Evolutionary conservation across 2,888 invertebrate genomes (phyloP).

Genomic region (Rotaria sp.): DNA sequence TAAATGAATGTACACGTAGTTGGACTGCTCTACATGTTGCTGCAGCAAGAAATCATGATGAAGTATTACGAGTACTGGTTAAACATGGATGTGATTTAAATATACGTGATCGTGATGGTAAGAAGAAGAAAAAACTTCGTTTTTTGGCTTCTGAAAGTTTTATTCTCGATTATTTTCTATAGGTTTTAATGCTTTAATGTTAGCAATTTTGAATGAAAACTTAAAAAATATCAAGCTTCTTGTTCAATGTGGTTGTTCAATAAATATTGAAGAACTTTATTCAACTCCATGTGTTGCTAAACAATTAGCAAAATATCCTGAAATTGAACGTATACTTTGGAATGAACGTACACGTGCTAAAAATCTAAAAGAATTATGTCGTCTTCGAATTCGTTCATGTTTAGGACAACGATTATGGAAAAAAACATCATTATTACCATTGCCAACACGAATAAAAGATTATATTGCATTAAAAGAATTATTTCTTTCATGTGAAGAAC

Average conservation of each 20-base stretch:
- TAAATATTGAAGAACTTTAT: slow-evolving; percentile 16
- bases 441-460: slow-evolving; percentile 48
- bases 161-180: neutral
- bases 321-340: slow-evolving; percentile 21
- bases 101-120: slow-evolving; percentile 30
- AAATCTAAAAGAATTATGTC: slow-evolving; percentile 39
- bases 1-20: slow-evolving; percentile 35
- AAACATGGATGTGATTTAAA: slow-evolving; percentile 34
- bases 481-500: slow-evolving; percentile 5
- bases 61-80: neutral
- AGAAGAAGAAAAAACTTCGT: too few relatives aligned
- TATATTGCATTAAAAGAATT: slow-evolving; percentile 48
- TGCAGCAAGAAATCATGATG: slow-evolving; percentile 35
- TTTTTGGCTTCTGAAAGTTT: too few relatives aligned
- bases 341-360: slow-evolving; percentile 43
- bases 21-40: slow-evolving; percentile 38
- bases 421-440: slow-evolving; percentile 45
- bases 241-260: slow-evolving; percentile 31
- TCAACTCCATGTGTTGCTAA: slow-evolving; percentile 13
- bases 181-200: slow-evolving; percentile 25
- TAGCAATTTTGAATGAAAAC: slow-evolving; percentile 32
- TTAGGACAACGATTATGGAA: slow-evolving; percentile 45
- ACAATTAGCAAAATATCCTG: slow-evolving; percentile 33
- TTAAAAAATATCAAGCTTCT: slow-evolving; percentile 29
- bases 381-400: slow-evolving; percentile 45